A percentile compares a stretch with the other conserved stretches of the same genome.
Evolutionary conservation across 2,797 vertebrate genomes (phyloP).

Genomic region (Hephaestus fuliginosus): DNA sequence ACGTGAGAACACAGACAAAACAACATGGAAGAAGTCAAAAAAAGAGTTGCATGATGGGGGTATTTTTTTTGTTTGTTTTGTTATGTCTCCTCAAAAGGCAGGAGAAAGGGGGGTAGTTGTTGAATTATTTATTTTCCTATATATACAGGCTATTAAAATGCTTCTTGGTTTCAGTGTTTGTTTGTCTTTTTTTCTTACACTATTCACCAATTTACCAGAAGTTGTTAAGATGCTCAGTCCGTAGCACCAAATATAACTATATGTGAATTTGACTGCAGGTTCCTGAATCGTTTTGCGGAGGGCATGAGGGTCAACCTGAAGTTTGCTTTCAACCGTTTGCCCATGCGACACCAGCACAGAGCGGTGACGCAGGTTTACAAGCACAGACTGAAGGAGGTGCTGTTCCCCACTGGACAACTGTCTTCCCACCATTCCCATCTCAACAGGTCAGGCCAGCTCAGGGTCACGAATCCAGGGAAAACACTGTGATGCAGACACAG

Average conservation of each 20-base stretch:
- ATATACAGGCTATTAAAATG: not conserved
- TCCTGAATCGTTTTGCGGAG: conserved; percentile 79
- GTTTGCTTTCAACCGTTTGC: conserved; percentile 88
- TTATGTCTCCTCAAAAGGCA: no score
- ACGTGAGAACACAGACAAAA: conserved; percentile 77
- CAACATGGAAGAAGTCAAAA: not conserved
- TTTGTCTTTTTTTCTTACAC: not conserved
- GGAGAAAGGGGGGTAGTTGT: no score
- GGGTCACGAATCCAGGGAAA: not conserved
- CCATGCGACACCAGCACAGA: conserved; percentile 86
- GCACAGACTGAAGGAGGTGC: conserved; percentile 72
- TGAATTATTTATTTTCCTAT: no score
- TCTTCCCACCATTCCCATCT: not conserved
- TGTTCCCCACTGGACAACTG: conserved; percentile 83
- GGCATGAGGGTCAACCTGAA: conserved; percentile 86
- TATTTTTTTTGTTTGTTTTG: no score
- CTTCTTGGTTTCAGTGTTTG: not conserved
- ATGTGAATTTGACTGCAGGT: conserved; percentile 73
- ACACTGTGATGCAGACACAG: not conserved
- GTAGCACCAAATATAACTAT: not conserved
- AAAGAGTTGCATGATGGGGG: no score
- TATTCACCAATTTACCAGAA: not conserved
- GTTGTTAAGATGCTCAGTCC: not conserved
- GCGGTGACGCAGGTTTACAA: conserved; percentile 76
- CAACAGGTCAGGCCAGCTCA: conserved; percentile 22